Evolutionary conservation across 2,113 vertebrate genomes (phyloP).

Genomic region (Cryptotis parvus): DNA sequence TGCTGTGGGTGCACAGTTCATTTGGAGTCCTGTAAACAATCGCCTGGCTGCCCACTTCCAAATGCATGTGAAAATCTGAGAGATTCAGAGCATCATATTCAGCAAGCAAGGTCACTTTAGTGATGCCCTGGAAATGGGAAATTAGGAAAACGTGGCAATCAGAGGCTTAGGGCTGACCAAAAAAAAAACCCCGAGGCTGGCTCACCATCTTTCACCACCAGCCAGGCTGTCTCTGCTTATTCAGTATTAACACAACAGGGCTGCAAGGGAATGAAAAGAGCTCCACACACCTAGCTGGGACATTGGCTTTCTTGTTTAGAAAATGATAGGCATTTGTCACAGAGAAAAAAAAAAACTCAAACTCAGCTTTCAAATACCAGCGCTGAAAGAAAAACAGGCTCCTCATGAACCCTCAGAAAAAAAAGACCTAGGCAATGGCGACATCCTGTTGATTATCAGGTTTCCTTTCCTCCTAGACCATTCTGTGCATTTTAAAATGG

Average conservation of each 20-base stretch:
- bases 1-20: constrained; percentile 91
- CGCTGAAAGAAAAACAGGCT: constrained; percentile 65
- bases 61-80: constrained; percentile 89
- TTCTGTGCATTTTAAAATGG: constrained; percentile 71
- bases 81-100: constrained; percentile 90
- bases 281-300: constrained; percentile 84
- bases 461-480: constrained; percentile 57
- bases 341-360: constrained; percentile 58
- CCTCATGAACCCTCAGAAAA: constrained; percentile 70
- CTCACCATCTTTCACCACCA: constrained; percentile 89
- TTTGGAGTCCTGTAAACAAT: constrained; percentile 90
- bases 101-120: constrained; percentile 90
- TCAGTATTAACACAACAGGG: constrained; percentile 86
- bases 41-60: constrained; percentile 88
- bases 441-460: constrained; percentile 80
- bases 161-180: constrained; percentile 87
- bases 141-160: constrained; percentile 95
- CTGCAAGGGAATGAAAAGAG: constrained; percentile 86
- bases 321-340: constrained; percentile 85
- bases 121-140: constrained; percentile 93
- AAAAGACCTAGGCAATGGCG: constrained; percentile 48
- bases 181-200: constrained; percentile 90
- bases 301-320: constrained; percentile 87
- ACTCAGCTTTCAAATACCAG: constrained; percentile 63
- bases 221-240: constrained; percentile 87